Base-by-base conservation (phyloP, 2,113 vertebrate species). In the Dasypus novemcinctus region DNA sequence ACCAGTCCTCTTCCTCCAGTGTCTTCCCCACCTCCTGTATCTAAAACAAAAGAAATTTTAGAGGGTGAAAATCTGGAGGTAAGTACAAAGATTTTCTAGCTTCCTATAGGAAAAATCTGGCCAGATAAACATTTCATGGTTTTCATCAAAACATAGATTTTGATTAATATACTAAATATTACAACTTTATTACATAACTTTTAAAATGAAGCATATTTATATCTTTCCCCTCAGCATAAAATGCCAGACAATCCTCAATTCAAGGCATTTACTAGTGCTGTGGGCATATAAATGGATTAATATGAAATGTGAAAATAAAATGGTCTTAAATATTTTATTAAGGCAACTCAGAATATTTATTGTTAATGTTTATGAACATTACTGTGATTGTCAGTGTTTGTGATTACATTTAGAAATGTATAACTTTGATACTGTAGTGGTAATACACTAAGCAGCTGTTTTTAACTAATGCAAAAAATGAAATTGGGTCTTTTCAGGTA, bases 11-110 rank as follows among this genome's bases (percentile, higher is more conserved):
- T 98, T 80, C 98, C 98, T 91, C 90, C 99, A 36, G 97, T 98
- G 36, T 98, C 98, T 21, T 96, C 99, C 4, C 98, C 98, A 15
- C 97, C 98, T 93, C 97, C 98, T 54, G 54, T 97, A 11, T 98
- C 98, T 84, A 99, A 99, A 98, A 97, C 98, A 82, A 99, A 99
- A 97, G 99, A 99, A 2, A 98, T 97, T 85, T 91, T 98, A 10
- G 99, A 99, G 93, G 98, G 96, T 43, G 99, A 99, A 93, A 99
- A 96, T 95, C 97, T 99, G 11, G 99, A 99, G 98, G 99, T 99
- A 93, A 98, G 97, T 97, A 20, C 74, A 72, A 38, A 91, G 3
- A 0, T 52, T 96, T 91, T 78, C 38, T 25, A 54, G 33, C 41
- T 95, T 87, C 23, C 54, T 76, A 0, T 79, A 31, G 54, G n/a